Evolutionary conservation across 2,888 invertebrate genomes (phyloP), one percentile per base, ranked within the genome.

Genomic region (Colostygia pectinataria): DNA sequence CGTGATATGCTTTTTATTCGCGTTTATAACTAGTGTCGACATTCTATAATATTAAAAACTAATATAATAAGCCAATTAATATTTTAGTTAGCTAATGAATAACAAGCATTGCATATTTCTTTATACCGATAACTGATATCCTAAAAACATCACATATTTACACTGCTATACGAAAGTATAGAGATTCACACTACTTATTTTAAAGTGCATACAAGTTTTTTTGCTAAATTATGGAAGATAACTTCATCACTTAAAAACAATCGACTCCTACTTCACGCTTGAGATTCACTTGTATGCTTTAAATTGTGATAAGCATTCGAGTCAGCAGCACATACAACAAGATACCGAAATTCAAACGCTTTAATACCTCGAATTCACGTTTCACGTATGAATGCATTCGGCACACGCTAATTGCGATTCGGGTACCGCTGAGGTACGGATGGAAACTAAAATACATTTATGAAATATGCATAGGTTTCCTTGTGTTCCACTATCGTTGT

Each of bases 371-470:
- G 52, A 42, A 52, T 47, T 46, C 46, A 29, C 28, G 37, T 38
- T 46, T 52, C 52, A 46, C 42, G 39, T 46, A 42, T 46, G 46
- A 41, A 42, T 52, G 52, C 46, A 46, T 43, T 29, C 42, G 34
- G 52, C 38, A 29, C 42, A 13, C 33, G 37, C 46, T 46, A 52
- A 52, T 52, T 52, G 52, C 46, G 23, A 51, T 39, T 42, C 42
- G 41, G 38, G 33, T 32, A 33, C 41, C 31, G 33, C 18, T 42
- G 37, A 36, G 31, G 39, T 36, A 29, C 40, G 34, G 15, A 5
- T 9, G 18, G 36, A n/a, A 25, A 18, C 38, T 44, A 15, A 25
- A 45, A 32, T 32, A 45, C 31, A 31, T 40, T 14, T 18, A 38
- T 31, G 40, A 10, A 40, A 40, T 36, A 36, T 44, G 25, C 34